Evolutionary conservation across 2,888 invertebrate genomes (phyloP).

Genomic region (Aelia acuminata): DNA sequence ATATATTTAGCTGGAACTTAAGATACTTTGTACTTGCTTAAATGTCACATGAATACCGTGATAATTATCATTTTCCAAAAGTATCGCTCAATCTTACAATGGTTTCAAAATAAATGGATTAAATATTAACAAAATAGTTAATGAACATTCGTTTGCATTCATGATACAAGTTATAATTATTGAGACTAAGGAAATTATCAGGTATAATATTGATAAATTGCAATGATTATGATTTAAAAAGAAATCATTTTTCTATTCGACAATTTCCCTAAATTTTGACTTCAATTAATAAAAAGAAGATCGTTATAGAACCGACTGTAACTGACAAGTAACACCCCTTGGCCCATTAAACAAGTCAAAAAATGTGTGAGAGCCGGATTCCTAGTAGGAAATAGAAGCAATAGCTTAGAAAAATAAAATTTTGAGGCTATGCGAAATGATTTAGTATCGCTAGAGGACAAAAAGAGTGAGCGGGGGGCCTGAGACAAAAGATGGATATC

Average conservation of each 20-base stretch:
- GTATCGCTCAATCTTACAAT: neutral
- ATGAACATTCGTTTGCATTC: neutral
- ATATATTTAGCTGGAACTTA: neutral
- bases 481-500: slow-evolving; percentile 67
- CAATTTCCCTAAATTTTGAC: neutral
- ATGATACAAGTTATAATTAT: neutral
- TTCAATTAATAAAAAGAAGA: neutral
- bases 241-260: neutral
- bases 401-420: slow-evolving; percentile 7
- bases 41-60: neutral
- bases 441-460: slow-evolving; percentile 4
- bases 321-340: neutral
- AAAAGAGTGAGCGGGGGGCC: slow-evolving; percentile 36
- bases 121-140: neutral
- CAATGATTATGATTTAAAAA: neutral
- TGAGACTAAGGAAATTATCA: too few species aligned
- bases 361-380: neutral
- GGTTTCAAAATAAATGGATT: neutral
- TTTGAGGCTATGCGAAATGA: neutral
- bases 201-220: neutral
- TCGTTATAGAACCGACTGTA: neutral
- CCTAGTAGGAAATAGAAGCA: neutral
- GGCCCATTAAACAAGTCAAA: neutral
- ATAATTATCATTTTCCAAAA: neutral
- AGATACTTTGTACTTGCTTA: neutral